A percentile compares a stretch with the other conserved stretches of the same genome.
Conservation (phyloP, 2,113 vertebrate genomes). For the Marmota monax region DNA sequence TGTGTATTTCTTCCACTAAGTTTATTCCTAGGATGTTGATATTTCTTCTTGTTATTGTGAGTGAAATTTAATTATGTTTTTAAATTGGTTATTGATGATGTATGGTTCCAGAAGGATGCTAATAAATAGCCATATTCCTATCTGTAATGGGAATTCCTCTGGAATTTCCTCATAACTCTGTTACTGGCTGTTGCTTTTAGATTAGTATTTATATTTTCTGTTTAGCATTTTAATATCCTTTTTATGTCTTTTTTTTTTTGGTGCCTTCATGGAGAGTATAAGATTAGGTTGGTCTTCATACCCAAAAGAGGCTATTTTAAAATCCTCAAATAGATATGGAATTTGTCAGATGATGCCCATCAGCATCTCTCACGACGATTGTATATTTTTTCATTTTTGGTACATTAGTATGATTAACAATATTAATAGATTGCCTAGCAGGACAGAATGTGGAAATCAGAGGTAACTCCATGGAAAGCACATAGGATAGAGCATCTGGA, state of each 20-base stretch:
- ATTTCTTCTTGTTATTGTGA: slow-evolving; percentile 63
- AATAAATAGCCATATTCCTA: background rate
- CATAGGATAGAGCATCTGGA: background rate
- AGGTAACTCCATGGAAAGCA: background rate
- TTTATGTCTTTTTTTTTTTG: slow-evolving; percentile 58
- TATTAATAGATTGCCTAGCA: background rate
- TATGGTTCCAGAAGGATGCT: slow-evolving; percentile 37
- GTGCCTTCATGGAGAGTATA: background rate
- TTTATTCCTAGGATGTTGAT: slow-evolving; percentile 32
- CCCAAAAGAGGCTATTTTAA: background rate
- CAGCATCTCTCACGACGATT: background rate
- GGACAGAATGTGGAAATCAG: background rate
- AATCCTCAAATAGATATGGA: background rate
- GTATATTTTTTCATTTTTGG: slow-evolving; percentile 34
- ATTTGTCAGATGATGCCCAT: background rate
- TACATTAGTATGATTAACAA: slow-evolving; percentile 18
- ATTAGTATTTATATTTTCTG: slow-evolving; percentile 62
- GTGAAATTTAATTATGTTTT: slow-evolving; percentile 71
- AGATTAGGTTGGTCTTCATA: background rate
- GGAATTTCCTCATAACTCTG: background rate
- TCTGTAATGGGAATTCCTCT: slow-evolving; percentile 50
- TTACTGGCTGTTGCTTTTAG: slow-evolving; percentile 63
- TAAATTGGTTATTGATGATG: slow-evolving; percentile 64
- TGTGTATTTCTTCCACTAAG: background rate
- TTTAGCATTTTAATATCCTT: slow-evolving; percentile 70